Base-by-base conservation (phyloP, 2,797 vertebrate species). In the Prunella strophiata region DNA sequence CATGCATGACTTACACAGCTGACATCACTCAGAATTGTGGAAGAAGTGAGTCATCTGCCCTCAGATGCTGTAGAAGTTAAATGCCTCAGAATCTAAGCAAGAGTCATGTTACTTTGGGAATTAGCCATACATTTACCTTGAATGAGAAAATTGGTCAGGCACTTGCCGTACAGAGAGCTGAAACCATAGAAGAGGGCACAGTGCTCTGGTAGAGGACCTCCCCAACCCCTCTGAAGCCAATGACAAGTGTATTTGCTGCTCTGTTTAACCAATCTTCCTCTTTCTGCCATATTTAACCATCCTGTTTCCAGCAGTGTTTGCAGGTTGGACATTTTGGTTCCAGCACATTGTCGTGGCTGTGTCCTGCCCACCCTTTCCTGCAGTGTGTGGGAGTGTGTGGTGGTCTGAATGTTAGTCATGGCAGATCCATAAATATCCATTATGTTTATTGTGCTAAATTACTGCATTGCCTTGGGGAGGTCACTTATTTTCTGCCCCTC, bases 81-180 rank as follows among this genome's bases (percentile, higher is more conserved):
- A 92, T 89, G 73, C 65, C 80, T 96, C 95, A 92, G 85, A 96
- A 82, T 93, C 89, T 95, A 93, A 89, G 76, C 94, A 96, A 85
- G 79, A 89, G 34, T 94, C 77, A 71, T 72, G 63, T 92, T 91
- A 88, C 83, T 96, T 93, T 91, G 90, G 94, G 78, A 97, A 90
- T 87, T 85, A 97, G 93, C 95, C 93, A 93, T 94, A 96, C 14
- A 38, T 59, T 78, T 79, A 91, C 22, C 67, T 68, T 76, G 66
- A 71, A 63, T 63, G 70, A 77, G 40, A 6, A 80, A 47, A 68
- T 45, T 72, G 40, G 40, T 84, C 77, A 74, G 52, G 36, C 5
- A 34, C 38, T 68, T 92, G 73, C 73, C 32, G 11, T 88, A 29
- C 11, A 62, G 62, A 72, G 30, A 81, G 12, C 16, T 75, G 65